Base-by-base conservation (phyloP, 2,113 vertebrate genomes). In the Australoheros scitulus region DNA sequence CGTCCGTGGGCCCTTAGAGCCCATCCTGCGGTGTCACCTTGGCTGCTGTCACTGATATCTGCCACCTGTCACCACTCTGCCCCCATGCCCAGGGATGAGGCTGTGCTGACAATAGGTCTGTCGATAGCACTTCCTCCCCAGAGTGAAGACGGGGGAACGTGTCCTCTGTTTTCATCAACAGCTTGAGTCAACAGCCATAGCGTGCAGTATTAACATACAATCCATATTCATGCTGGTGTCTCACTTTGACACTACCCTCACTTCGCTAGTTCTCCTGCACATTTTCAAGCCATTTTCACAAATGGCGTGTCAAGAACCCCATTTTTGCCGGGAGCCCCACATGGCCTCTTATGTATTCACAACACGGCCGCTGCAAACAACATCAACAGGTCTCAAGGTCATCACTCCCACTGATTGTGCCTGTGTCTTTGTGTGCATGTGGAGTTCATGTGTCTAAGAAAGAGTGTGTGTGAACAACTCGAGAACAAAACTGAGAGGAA, bases 301-400 rank as follows among this genome's bases (percentile, higher is more conserved):
- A 90, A 88, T 80, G 26, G 83, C 76, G 80, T 84, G 89, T 91
- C 87, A 85, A 88, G 83, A 52, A 34, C 61, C 83, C 78, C 77
- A 59, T 85, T 89, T 91, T 80, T 10, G 18, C 87, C 74, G 5
- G 68, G 56, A 83, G 90, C 85, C 90, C 89, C 89, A 77, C 91
- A 76, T 61, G 87, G 86, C 90, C 85, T 84, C 79, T 92, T 87
- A 91, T 78, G 76, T 77, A 94, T 91, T 92, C 92, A 76, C 85
- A 34, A 83, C 89, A 84, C 57, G 32, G 59, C 47, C 0, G 6
- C 81, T 2, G 78, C 65, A 84, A 85, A 90, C 61, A 82, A 87
- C 87, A 91, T 87, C 92, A 95, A 93, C 93, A 94, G 92, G 94
- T 93, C 85, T 92, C 91, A 94, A 94, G 93, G 94, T 93, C 90